Evolutionary conservation across 2,113 vertebrate species (phyloP).

Genomic region (Chaetodon auriga): DNA sequence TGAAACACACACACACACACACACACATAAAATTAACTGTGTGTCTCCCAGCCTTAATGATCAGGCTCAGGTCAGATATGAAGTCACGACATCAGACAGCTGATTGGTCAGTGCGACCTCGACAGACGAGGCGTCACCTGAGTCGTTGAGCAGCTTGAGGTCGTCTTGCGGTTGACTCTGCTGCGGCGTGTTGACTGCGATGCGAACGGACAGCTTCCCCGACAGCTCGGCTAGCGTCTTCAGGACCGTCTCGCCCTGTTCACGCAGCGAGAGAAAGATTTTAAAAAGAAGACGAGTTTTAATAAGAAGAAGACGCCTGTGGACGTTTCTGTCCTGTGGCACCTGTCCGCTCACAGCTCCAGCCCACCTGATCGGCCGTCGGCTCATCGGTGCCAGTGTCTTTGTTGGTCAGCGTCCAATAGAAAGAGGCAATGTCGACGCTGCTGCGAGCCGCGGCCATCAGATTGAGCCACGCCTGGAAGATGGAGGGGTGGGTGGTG

Average conservation of each 20-base stretch:
- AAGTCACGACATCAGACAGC: neutral
- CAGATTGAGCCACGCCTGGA: slow-evolving; percentile 86
- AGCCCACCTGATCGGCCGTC: slow-evolving; percentile 86
- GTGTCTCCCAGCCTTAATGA: no score
- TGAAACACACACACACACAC: slow-evolving; percentile 59
- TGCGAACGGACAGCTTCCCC: slow-evolving; percentile 82
- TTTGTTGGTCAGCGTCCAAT: slow-evolving; percentile 92
- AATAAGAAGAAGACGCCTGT: no score
- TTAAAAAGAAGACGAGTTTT: no score
- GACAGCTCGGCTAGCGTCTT: slow-evolving; percentile 81
- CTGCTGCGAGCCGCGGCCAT: slow-evolving; percentile 82
- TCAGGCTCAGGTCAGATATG: no score
- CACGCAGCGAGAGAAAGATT: neutral
- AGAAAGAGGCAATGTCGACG: slow-evolving; percentile 95
- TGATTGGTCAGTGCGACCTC: neutral
- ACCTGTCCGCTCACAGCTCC: neutral
- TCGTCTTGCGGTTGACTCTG: slow-evolving; percentile 62
- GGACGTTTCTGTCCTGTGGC: no score
- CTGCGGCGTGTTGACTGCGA: slow-evolving; percentile 84
- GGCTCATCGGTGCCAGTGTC: slow-evolving; percentile 88
- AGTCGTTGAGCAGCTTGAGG: slow-evolving; percentile 81
- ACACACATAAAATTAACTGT: no score
- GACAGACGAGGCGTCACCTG: slow-evolving; percentile 79
- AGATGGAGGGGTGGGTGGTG: slow-evolving; percentile 83
- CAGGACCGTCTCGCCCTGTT: slow-evolving; percentile 88